Evolutionary conservation across 2,797 vertebrate species (phyloP).

Genomic region (Falco concolor): DNA sequence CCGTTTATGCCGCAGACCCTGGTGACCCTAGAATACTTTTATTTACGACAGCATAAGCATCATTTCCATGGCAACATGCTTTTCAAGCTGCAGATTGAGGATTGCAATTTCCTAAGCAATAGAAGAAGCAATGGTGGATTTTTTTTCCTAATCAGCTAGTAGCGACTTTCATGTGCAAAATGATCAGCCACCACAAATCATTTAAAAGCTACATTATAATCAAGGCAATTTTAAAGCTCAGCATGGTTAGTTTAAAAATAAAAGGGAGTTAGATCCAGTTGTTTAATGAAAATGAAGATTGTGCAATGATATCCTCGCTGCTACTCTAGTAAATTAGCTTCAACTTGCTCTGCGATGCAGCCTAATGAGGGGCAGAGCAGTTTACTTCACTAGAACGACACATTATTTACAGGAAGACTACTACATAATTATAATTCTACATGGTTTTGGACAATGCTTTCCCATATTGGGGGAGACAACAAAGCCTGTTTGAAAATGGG

Average conservation of each 20-base stretch:
- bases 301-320: background rate
- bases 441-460: background rate
- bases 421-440: background rate
- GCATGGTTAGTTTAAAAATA: constrained; percentile 30
- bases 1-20: constrained; percentile 72
- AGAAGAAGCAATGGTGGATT: constrained; percentile 49
- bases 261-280: background rate
- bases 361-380: constrained; percentile 3
- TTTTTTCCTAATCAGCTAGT: background rate
- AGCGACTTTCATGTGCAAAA: constrained; percentile 34
- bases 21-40: constrained; percentile 77
- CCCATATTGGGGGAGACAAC: background rate
- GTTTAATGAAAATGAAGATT: constrained; percentile 2
- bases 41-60: constrained; percentile 76
- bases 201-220: background rate
- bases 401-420: background rate
- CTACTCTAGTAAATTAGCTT: background rate
- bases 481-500: background rate
- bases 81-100: constrained; percentile 69
- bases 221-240: constrained; percentile 21
- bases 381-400: background rate
- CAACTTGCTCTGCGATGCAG: background rate
- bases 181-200: background rate
- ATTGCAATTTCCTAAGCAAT: constrained; percentile 69
- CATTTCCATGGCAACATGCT: constrained; percentile 80